These are phyloP conservation scores for Scaptomyza hsui DNA, from an alignment of 1,140 invertebrate genomes.

Conservation along the genomic window DNA sequence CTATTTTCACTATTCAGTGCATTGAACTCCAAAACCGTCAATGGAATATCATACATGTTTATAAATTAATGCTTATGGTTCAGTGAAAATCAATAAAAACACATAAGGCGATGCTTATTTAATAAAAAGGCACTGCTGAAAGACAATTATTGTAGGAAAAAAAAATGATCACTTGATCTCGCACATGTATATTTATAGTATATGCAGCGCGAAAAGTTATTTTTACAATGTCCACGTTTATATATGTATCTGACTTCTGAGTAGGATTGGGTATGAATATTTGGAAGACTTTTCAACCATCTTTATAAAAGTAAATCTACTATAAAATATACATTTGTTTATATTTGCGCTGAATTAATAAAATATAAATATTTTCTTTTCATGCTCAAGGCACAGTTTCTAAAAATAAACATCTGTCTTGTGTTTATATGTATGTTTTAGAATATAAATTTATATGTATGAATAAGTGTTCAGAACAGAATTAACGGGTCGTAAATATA, in stretches of 20 bases:
- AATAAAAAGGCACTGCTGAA: not conserved
- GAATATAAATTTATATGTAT: too few relatives aligned
- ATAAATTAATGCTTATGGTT: not conserved
- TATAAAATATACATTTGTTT: too few relatives aligned
- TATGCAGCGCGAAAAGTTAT: constrained; percentile 15
- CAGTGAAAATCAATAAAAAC: not conserved
- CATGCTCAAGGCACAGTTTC: not conserved
- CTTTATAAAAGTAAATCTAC: not conserved
- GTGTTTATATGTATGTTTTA: too few relatives aligned
- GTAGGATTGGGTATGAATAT: not conserved
- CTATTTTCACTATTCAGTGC: constrained; percentile 7
- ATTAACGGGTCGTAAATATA: not conserved
- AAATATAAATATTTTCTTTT: not conserved
- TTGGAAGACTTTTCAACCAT: not conserved
- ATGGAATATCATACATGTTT: constrained; percentile 68
- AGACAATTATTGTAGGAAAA: not conserved
- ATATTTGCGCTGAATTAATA: not conserved
- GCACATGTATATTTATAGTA: not conserved
- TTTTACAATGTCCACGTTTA: constrained; percentile 9
- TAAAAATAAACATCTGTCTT: constrained; percentile 12
- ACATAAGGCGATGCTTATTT: not conserved
- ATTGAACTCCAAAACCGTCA: constrained; percentile 79
- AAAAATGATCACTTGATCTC: not conserved
- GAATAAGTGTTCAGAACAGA: too few relatives aligned
- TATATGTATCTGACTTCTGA: not conserved